Conservation (phyloP, 2,888 invertebrate genomes). For the Tetranychus truncatus region DNA sequence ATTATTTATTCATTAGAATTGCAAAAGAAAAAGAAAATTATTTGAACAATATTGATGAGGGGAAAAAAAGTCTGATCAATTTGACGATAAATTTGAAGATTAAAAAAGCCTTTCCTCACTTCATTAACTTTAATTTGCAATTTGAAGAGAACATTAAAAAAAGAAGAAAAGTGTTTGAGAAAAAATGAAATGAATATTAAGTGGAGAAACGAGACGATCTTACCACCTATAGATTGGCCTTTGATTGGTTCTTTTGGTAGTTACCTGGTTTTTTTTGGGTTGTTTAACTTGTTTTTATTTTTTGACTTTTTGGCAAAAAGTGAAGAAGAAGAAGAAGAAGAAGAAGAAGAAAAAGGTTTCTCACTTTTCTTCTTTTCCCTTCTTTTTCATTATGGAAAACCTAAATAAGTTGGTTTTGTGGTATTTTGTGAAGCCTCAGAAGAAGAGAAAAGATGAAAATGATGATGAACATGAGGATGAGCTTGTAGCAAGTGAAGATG, state of each 20-base stretch:
- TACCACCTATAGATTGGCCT: background rate
- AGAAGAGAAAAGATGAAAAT: background rate
- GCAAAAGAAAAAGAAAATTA: too few relatives aligned
- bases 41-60: too few relatives aligned
- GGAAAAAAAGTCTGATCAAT: too few relatives aligned
- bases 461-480: background rate
- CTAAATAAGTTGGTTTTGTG: background rate
- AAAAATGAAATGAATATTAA: background rate
- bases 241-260: background rate
- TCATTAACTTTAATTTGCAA: too few relatives aligned
- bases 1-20: too few relatives aligned
- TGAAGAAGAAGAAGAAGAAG: background rate
- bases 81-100: too few relatives aligned
- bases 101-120: too few relatives aligned
- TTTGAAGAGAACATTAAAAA: background rate
- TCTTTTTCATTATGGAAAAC: background rate
- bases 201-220: background rate
- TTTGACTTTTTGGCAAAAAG: background rate
- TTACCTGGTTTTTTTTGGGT: slow-evolving; percentile 1
- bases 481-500: background rate
- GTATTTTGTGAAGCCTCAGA: background rate
- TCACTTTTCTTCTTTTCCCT: background rate
- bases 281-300: background rate
- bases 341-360: background rate
- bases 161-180: background rate